Conservation (phyloP, 2,888 invertebrate species). For the Arrhopalites spinosus region DNA sequence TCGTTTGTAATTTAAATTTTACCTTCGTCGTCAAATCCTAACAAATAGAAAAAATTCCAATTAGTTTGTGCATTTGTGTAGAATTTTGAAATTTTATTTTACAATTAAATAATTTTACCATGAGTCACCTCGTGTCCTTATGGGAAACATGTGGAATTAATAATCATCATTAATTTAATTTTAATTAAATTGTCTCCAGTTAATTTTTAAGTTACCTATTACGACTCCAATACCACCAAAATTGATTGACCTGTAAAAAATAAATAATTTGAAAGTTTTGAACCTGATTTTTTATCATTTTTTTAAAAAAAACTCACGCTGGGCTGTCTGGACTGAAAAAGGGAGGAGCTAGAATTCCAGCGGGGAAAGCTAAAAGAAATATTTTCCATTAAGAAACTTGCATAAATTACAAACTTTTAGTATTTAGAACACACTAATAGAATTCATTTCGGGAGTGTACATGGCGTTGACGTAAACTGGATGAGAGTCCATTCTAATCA, state of each 20-base stretch:
- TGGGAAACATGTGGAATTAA: too few species aligned
- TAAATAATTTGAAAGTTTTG: background rate
- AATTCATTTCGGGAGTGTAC: conserved; percentile 72
- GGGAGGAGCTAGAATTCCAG: conserved; percentile 81
- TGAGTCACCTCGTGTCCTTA: too few species aligned
- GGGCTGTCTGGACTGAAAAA: conserved; percentile 74
- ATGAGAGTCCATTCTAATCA: conserved; percentile 10
- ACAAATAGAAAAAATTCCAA: too few species aligned
- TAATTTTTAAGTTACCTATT: conserved; percentile 82
- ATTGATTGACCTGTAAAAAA: conserved; percentile 10
- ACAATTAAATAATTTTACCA: too few species aligned
- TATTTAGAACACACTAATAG: conserved; percentile 67
- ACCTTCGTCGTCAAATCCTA: too few species aligned
- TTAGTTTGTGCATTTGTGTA: too few species aligned
- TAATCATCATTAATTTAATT: too few species aligned
- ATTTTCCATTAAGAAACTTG: background rate
- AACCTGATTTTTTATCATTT: background rate
- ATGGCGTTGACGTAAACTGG: conserved; percentile 68
- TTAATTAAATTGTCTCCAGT: conserved; percentile 61
- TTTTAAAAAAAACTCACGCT: conserved; percentile 26
- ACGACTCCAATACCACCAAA: conserved; percentile 58
- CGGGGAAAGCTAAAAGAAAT: conserved; percentile 71
- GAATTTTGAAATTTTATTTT: too few species aligned
- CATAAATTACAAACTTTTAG: background rate
- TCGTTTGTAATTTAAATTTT: too few species aligned